Evolutionary conservation across 2,797 vertebrate species (phyloP).

Genomic region (Todus mexicanus): DNA sequence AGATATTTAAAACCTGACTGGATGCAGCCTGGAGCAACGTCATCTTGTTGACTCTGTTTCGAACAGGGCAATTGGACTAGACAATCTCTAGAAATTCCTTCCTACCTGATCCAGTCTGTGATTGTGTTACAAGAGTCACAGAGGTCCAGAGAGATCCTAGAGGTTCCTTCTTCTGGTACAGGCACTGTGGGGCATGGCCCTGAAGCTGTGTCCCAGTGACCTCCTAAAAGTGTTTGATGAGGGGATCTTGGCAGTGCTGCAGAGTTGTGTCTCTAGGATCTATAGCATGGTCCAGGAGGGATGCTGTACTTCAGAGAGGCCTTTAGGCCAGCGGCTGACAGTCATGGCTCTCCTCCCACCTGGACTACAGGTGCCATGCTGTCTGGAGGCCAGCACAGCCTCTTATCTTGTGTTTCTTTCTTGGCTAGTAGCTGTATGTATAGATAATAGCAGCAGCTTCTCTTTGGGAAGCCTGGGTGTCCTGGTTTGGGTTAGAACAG

Average conservation of each 20-base stretch:
- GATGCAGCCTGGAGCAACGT: not conserved
- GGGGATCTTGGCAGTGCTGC: rapidly evolving
- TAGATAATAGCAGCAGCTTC: not conserved
- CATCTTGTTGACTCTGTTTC: not conserved
- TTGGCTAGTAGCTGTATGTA: not conserved
- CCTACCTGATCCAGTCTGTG: not conserved
- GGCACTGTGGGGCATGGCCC: not conserved
- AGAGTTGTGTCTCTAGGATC: not conserved
- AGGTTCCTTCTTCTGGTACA: not conserved
- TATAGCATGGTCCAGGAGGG: not conserved
- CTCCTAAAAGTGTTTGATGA: not conserved
- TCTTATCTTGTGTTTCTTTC: not conserved
- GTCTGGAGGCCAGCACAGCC: not conserved
- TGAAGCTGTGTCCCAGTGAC: not conserved
- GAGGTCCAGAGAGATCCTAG: not conserved
- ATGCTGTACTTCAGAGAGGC: not conserved
- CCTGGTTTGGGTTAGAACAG: too few species aligned
- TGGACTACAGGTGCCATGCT: not conserved
- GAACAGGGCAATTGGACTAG: not conserved
- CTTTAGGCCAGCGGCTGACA: not conserved
- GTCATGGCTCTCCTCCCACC: not conserved
- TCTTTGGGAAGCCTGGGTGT: not conserved
- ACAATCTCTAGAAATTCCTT: not conserved
- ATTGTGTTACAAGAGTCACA: not conserved
- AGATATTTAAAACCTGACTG: not conserved